phyloP scores from a whole-genome alignment of 2,113 vertebrate species.

The Dasyornis broadbenti region DNA sequence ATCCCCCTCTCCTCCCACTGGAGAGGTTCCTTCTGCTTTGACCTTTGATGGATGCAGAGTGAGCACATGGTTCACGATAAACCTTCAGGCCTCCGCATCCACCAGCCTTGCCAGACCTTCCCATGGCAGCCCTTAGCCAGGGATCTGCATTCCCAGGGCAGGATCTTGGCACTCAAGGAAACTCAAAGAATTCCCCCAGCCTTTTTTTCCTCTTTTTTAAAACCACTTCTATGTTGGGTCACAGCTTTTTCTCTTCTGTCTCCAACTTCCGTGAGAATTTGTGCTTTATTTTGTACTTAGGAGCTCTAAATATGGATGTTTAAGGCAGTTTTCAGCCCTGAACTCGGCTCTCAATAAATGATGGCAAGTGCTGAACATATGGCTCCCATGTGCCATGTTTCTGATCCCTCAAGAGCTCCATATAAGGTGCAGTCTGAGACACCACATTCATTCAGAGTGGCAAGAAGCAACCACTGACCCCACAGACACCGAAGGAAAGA shows the following conservation, averaged over 20 bases:
- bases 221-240: background rate
- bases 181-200: background rate
- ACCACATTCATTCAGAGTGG: background rate
- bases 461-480: background rate
- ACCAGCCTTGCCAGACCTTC: background rate
- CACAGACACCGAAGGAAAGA: conserved; percentile 2
- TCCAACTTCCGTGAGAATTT: background rate
- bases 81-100: background rate
- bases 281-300: background rate
- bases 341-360: background rate
- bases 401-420: background rate
- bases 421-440: background rate
- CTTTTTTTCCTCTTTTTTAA: background rate
- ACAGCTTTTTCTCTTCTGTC: background rate
- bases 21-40: background rate
- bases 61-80: background rate
- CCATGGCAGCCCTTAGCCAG: background rate
- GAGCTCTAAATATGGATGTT: conserved; percentile 22
- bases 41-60: background rate
- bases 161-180: background rate
- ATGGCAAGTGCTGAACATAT: conserved; percentile 1
- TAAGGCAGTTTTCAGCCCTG: background rate
- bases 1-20: background rate
- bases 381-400: conserved; percentile 11
- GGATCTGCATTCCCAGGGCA: background rate